These are phyloP conservation scores for Cuniculus paca DNA, from an alignment of 2,797 vertebrate genomes.

Conservation along the genomic window DNA sequence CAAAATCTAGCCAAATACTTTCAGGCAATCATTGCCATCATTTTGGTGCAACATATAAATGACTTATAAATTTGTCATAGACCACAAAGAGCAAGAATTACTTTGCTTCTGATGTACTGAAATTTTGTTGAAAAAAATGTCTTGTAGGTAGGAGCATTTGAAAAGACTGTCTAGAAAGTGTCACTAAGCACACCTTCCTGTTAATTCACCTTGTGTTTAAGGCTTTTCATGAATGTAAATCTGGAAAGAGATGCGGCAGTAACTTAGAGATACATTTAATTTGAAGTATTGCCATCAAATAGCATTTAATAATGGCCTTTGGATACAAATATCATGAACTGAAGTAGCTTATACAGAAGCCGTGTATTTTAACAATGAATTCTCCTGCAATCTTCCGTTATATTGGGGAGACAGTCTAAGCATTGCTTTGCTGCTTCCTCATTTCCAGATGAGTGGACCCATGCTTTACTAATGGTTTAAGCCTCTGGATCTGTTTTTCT, in stretches of 20 bases:
- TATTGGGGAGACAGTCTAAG: not conserved
- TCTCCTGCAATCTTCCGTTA: not conserved
- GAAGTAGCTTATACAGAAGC: not conserved
- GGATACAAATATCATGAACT: not conserved
- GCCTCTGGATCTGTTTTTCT: not conserved
- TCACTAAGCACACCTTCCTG: not conserved
- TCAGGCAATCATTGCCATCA: not conserved
- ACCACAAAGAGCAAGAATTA: not conserved
- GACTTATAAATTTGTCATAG: not conserved
- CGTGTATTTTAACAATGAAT: rapidly evolving
- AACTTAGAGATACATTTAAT: not conserved
- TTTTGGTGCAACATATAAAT: not conserved
- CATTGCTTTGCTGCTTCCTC: not conserved
- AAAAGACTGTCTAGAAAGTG: not conserved
- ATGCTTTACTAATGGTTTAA: not conserved
- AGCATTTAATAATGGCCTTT: not conserved
- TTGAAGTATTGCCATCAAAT: not conserved
- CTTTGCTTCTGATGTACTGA: not conserved
- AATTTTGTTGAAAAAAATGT: not conserved
- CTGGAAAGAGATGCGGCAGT: not conserved
- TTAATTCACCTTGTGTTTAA: not conserved
- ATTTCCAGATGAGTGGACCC: not conserved
- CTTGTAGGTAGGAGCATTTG: not conserved
- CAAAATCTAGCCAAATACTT: not conserved
- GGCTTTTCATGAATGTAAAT: not conserved